phyloP scores from a whole-genome alignment of 2,113 vertebrate genomes.

The Oxygymnocypris stewartii region DNA sequence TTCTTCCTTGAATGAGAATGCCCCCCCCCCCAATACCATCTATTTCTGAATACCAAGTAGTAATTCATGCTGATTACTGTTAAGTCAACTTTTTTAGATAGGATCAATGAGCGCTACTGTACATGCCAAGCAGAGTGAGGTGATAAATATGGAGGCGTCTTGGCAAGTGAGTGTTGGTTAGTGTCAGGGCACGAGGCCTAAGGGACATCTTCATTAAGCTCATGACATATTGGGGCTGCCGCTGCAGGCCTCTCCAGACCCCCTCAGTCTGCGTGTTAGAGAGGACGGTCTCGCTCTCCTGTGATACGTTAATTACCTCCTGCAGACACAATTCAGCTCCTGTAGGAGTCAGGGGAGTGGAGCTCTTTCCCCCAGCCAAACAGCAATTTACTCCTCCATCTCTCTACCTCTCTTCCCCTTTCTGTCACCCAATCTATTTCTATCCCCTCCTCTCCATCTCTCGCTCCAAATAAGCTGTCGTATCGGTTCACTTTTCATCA shows the following conservation, averaged over 20 bases:
- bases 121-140: background rate
- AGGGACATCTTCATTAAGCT: slow-evolving; percentile 44
- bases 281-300: background rate
- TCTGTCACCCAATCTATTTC: slow-evolving; percentile 22
- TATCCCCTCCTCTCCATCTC: slow-evolving; percentile 16
- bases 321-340: background rate
- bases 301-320: slow-evolving; percentile 39
- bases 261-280: slow-evolving; percentile 2
- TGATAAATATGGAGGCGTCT: slow-evolving; percentile 19
- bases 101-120: slow-evolving; percentile 17
- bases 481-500: slow-evolving; percentile 24
- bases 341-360: background rate
- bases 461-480: slow-evolving; percentile 41
- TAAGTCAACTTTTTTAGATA: background rate
- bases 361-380: background rate
- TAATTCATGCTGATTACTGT: background rate
- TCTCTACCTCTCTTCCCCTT: slow-evolving; percentile 2
- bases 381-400: background rate
- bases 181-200: slow-evolving; percentile 16
- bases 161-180: slow-evolving; percentile 5
- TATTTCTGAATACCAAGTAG: background rate
- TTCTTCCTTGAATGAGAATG: background rate
- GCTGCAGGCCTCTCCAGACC: slow-evolving; percentile 9
- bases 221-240: slow-evolving; percentile 45
- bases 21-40: background rate